Base-by-base conservation (phyloP, 2,113 vertebrate genomes). In the Montifringilla adamsi region DNA sequence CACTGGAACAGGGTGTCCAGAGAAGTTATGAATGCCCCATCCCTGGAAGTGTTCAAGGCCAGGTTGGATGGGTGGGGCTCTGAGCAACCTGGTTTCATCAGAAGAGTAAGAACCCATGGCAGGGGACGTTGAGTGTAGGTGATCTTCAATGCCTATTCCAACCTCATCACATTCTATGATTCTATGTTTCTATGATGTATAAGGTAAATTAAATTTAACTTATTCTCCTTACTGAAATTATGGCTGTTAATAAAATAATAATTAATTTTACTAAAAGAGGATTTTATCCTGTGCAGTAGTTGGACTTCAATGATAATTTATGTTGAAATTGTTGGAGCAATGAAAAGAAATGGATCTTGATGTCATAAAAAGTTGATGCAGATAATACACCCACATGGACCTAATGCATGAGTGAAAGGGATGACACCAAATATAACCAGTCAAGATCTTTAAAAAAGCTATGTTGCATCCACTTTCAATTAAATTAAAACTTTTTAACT, bases 281-380 rank as follows among this genome's bases (percentile, higher is more conserved):
- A 90, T 94, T 95, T 95, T 81, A 89, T 87, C 63, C 37, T 84
- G 15, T 80, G 15, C 26, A 90, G 53, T 78, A 75, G 63, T 84
- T 95, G 64, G 49, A 75, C 12, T 91, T 95, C 73, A 95, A 94
- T 90, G 76, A 92, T 91, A 95, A 91, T 95, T 97, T 96, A 95
- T 63, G 63, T 79, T 93, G 27, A 27, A 84, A 30, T 85, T 96
- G 68, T 52, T 92, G 47, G 43, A 89, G 83, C 30, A 96, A 93
- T 91, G 88, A 81, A 94, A 96, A 93, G 17, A 96, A 96, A 93
- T 90, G 82, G 76, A 69, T 81, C 26, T 7, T 91, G 55, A 93
- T 91, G 69, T 82, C 63, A 95, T 83, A 94, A 95, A 94, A 95
- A 84, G 35, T 92, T 97, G 75, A 74, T 91, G 62, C 30, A 80